These are phyloP conservation scores for Sinocyclocheilus maitianheensis DNA, from an alignment of 2,113 vertebrate species.

Conservation along the genomic window DNA sequence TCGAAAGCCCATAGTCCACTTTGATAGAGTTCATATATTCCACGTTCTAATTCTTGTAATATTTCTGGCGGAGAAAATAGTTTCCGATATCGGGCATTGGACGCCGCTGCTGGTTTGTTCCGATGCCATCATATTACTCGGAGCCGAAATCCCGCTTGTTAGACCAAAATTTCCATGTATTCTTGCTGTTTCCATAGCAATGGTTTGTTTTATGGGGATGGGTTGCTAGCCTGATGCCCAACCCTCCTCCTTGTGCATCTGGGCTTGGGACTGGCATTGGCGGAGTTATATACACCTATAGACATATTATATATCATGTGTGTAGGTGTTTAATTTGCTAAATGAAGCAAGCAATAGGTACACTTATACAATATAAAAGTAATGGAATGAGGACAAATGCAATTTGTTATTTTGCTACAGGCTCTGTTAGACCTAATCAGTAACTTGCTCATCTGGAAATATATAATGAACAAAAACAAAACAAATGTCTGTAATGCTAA, in stretches of 20 bases:
- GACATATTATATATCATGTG: too few species aligned
- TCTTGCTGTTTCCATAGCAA: neutral
- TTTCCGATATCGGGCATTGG: neutral
- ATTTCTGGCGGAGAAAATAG: neutral
- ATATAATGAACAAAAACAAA: slow-evolving; percentile 28
- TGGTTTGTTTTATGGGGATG: neutral
- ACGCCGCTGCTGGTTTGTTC: neutral
- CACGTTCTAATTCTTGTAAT: neutral
- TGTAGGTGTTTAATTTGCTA: slow-evolving; percentile 38
- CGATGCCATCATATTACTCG: neutral
- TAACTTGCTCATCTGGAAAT: slow-evolving; percentile 32
- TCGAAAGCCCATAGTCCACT: neutral
- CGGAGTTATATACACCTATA: too few species aligned
- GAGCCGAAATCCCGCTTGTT: neutral
- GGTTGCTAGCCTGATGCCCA: neutral
- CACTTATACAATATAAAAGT: slow-evolving; percentile 15
- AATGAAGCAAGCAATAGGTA: slow-evolving; percentile 16
- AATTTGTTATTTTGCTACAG: slow-evolving; percentile 51
- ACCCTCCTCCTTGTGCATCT: neutral
- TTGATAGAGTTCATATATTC: neutral
- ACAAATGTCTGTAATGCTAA: neutral
- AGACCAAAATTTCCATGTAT: too few species aligned
- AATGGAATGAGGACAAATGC: slow-evolving; percentile 46
- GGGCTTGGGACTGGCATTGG: too few species aligned
- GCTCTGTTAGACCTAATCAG: slow-evolving; percentile 33